A percentile compares a stretch with the other conserved stretches of the same genome.
Conservation (phyloP, 2,888 invertebrate genomes). For the Scaptodrosophila latifasciaeformis region DNA sequence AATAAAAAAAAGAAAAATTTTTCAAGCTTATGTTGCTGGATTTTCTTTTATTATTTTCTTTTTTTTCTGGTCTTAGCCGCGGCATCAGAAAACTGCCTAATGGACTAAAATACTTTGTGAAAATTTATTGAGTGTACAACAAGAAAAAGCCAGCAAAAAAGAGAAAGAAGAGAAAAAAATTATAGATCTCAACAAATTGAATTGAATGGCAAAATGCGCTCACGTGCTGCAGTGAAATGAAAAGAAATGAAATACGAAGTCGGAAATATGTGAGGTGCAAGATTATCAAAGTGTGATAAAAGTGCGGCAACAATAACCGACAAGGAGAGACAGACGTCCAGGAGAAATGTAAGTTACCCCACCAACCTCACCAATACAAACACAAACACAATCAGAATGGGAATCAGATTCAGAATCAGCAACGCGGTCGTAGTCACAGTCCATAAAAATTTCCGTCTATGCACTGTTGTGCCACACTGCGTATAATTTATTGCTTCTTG, state of each 20-base stretch:
- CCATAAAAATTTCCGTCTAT: slow-evolving; percentile 57
- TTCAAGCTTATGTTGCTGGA: background rate
- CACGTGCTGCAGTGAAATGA: slow-evolving; percentile 53
- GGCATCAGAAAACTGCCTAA: slow-evolving; percentile 16
- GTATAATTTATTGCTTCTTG: slow-evolving; percentile 49
- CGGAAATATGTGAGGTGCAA: slow-evolving; percentile 52
- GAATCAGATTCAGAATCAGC: too few species aligned
- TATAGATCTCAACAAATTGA: too few species aligned
- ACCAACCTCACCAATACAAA: too few species aligned
- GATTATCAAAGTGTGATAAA: slow-evolving; percentile 64
- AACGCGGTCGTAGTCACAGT: slow-evolving; percentile 34
- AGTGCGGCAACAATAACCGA: slow-evolving; percentile 43
- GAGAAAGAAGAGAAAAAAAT: slow-evolving; percentile 17
- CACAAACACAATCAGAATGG: background rate
- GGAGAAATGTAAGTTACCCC: background rate
- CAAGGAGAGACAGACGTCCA: slow-evolving; percentile 4
- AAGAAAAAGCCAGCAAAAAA: too few species aligned
- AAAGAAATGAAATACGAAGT: too few species aligned
- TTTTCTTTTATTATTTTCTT: background rate
- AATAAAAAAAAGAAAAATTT: background rate
- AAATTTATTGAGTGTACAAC: slow-evolving; percentile 62
- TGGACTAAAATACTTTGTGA: slow-evolving; percentile 40
- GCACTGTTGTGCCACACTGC: slow-evolving; percentile 36
- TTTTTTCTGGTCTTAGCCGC: too few species aligned
- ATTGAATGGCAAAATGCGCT: slow-evolving; percentile 46